These are phyloP conservation scores for Salvator merianae DNA, from an alignment of 2,113 vertebrate species.

Conservation along the genomic window DNA sequence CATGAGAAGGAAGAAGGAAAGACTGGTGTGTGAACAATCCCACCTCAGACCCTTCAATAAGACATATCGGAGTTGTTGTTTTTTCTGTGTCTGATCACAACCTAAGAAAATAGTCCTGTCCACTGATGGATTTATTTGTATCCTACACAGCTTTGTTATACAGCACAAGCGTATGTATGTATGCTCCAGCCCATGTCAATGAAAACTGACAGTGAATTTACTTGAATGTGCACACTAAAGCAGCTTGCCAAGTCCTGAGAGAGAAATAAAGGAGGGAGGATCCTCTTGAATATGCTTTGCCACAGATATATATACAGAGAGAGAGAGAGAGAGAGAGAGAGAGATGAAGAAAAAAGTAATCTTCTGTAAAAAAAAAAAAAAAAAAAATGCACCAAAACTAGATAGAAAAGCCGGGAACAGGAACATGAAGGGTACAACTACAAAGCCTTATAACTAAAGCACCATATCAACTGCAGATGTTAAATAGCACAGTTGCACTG, in stretches of 20 bases:
- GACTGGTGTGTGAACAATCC: too few relatives aligned
- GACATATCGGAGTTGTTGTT: too few relatives aligned
- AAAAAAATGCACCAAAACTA: background rate
- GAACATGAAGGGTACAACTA: background rate
- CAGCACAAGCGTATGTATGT: background rate
- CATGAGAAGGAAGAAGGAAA: too few relatives aligned
- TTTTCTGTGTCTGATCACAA: too few relatives aligned
- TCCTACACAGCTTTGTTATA: background rate
- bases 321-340: too few relatives aligned
- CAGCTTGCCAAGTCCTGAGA: too few relatives aligned
- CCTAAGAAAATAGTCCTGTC: background rate
- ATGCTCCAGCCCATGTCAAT: background rate
- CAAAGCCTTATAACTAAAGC: slow-evolving; percentile 7
- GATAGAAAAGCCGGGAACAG: background rate
- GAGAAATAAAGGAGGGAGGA: too few relatives aligned
- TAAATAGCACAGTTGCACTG: slow-evolving; percentile 5
- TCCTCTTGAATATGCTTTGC: background rate
- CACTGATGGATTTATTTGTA: background rate
- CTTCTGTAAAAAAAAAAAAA: background rate
- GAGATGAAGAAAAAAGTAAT: background rate
- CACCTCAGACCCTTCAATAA: too few relatives aligned
- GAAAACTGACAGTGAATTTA: background rate
- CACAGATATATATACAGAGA: too few relatives aligned
- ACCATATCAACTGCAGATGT: slow-evolving; percentile 39
- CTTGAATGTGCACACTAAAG: background rate